Evolutionary conservation across 1,140 invertebrate genomes (phyloP).

Genomic region (Hylaeus anthracinus): DNA sequence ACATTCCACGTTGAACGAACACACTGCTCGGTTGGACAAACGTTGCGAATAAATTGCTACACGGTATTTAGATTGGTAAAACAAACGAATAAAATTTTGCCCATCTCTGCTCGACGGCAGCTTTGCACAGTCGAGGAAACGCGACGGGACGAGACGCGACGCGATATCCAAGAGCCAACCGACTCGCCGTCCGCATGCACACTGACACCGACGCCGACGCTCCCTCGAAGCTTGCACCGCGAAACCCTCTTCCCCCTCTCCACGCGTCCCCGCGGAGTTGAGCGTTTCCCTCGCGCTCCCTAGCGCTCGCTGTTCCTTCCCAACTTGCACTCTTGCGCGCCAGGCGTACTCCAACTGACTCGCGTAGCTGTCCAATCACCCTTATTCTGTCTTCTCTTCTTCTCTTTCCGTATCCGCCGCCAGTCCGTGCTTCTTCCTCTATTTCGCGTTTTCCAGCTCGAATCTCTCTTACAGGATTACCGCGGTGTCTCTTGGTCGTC

Average conservation of each 20-base stretch:
- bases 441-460: no score
- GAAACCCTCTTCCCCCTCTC: neutral
- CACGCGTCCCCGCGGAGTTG: neutral
- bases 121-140: neutral
- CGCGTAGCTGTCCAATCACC: neutral
- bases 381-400: conserved; percentile 21
- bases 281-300: neutral
- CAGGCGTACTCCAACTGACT: neutral
- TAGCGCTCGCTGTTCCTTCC: neutral
- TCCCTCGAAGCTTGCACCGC: conserved; percentile 55
- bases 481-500: neutral
- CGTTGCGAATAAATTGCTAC: no score
- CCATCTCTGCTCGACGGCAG: no score
- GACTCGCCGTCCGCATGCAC: conserved; percentile 68
- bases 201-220: conserved; percentile 64
- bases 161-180: conserved; percentile 24
- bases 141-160: conserved; percentile 33
- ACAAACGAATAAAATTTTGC: no score
- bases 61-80: no score
- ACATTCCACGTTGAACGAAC: no score
- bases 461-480: no score
- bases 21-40: no score
- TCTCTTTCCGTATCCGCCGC: conserved; percentile 13
- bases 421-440: no score
- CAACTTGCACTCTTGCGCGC: conserved; percentile 1